phyloP scores from a whole-genome alignment of 2,113 vertebrate species.

The Potamarius usumacintae region DNA sequence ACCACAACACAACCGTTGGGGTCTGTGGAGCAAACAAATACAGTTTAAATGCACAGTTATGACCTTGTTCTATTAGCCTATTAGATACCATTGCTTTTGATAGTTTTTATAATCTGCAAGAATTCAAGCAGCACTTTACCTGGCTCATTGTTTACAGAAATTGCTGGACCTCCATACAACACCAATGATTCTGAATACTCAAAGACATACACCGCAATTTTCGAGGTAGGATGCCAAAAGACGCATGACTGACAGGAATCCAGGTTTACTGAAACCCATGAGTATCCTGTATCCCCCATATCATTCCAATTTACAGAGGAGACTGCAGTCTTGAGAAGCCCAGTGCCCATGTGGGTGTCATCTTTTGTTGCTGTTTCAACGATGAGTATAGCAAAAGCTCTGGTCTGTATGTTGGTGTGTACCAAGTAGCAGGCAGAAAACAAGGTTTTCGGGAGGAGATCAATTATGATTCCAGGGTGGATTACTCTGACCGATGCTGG shows the following conservation, averaged over 20 bases:
- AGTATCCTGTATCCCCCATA: constrained; percentile 35
- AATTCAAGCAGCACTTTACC: constrained; percentile 56
- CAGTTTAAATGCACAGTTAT: background rate
- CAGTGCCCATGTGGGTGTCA: background rate
- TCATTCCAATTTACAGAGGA: background rate
- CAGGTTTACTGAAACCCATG: rapidly evolving
- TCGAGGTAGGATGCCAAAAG: constrained; percentile 64
- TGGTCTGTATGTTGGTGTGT: rapidly evolving
- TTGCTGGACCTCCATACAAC: constrained; percentile 55
- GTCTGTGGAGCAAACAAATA: constrained; percentile 47
- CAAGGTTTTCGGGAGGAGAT: constrained; percentile 33
- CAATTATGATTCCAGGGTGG: constrained; percentile 43
- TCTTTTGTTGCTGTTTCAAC: background rate
- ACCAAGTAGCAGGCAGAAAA: constrained; percentile 63
- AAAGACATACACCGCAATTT: constrained; percentile 63
- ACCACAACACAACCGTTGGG: constrained; percentile 56
- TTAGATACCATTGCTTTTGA: background rate
- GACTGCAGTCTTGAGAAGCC: rapidly evolving
- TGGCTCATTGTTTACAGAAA: constrained; percentile 57
- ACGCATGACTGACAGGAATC: rapidly evolving
- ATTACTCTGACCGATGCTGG: constrained; percentile 62
- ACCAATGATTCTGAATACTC: rapidly evolving
- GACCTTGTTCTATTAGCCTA: background rate
- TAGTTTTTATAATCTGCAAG: background rate
- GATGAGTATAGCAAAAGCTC: constrained; percentile 49